Base-by-base conservation (phyloP, 2,888 invertebrate species). In the Dysmachus trigonus region DNA sequence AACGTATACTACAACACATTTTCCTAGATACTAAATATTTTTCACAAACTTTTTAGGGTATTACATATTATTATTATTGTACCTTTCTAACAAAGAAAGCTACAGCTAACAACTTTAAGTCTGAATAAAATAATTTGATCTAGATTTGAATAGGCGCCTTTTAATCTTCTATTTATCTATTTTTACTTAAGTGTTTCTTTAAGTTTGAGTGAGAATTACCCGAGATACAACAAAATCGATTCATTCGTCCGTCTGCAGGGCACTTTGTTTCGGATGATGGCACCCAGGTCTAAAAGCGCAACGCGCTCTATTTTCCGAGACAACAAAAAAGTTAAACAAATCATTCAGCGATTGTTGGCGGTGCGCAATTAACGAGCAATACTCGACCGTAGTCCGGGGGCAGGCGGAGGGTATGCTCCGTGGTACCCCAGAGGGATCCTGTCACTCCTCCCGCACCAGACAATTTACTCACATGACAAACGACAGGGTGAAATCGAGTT, bases 381-480 rank as follows among this genome's bases (percentile, higher is more conserved):
- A 47, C 15, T 79, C 47, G 47, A 1, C 13, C 73, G 35, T n/a
- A n/a, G n/a, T n/a, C n/a, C n/a, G 33, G 27, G 27, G 30, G 2
- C 18, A 13, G 27, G 13, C 31, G 5, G 15, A 41, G 15, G 33
- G 30, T 27, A 7, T 5, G 73, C 8, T 73, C 35, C 33, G 15
- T 6, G 31, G 73, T 62, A 18, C 74, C 10, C 74, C 10, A 33
- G 74, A 74, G 47, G 27, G 30, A 30, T 47, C 41, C 77, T 77
- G 77, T 77, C 77, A 77, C 35, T 35, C 38, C 38, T n/a, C 35
- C 41, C 13, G 38, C 10, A 77, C 22, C 77, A 77, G 77, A 74
- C 79, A 79, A 51, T 83, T 47, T 71, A 77, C 77, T 77, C 72
- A 31, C 84, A 86, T 86, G 86, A 86, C 84, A 77, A 86, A 86